Percentiles rank a stretch among this genome's conserved stretches.
phyloP scores from a whole-genome alignment of 1,140 invertebrate genomes.

The Adoxophyes honmai region DNA sequence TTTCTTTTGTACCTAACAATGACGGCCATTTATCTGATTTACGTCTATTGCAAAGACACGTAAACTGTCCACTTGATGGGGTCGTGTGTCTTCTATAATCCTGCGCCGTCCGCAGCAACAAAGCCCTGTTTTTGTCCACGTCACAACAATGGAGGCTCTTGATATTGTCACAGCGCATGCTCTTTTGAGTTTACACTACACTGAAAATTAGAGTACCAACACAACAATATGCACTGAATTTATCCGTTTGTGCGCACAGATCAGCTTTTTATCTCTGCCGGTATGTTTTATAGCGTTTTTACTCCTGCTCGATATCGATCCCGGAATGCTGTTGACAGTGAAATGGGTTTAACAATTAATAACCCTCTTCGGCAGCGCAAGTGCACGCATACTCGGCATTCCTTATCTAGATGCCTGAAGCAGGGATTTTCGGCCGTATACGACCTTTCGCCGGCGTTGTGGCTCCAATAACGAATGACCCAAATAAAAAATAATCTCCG shows the following conservation, averaged over 20 bases:
- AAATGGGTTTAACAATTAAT: constrained; percentile 72
- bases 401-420: constrained; percentile 21
- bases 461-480: constrained; percentile 35
- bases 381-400: constrained; percentile 49
- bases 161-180: constrained; percentile 54
- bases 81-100: constrained; percentile 42
- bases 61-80: constrained; percentile 52
- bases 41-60: constrained; percentile 14
- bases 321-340: constrained; percentile 68
- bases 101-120: constrained; percentile 45
- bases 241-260: constrained; percentile 38
- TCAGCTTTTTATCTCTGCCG: constrained; percentile 60
- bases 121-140: constrained; percentile 18
- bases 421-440: constrained; percentile 13
- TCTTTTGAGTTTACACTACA: constrained; percentile 72
- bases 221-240: constrained; percentile 61
- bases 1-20: constrained; percentile 12
- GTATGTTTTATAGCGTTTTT: constrained; percentile 48
- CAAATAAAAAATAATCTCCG: constrained; percentile 55
- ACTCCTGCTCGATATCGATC: constrained; percentile 50
- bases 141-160: constrained; percentile 34
- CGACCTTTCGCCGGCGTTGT: constrained; percentile 16
- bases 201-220: constrained; percentile 68
- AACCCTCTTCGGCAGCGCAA: constrained; percentile 55
- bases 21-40: constrained; percentile 6